Percentiles rank a stretch among this genome's conserved stretches.
Evolutionary conservation across 1,140 invertebrate species (phyloP).

Genomic region (Orussus abietinus): DNA sequence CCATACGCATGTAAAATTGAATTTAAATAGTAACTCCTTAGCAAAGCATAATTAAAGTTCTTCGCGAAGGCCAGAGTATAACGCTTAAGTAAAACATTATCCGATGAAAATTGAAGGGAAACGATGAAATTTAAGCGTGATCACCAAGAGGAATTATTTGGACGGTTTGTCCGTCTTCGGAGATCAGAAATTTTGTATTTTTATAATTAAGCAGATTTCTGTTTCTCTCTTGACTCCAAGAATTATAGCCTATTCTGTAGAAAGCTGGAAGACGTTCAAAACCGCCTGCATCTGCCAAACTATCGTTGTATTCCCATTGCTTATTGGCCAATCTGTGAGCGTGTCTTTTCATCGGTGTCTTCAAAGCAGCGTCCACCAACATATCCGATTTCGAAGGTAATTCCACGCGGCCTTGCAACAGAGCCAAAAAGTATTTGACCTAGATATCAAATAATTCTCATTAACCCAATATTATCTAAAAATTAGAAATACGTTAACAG

Average conservation of each 20-base stretch:
- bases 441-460: conserved; percentile 28
- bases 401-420: conserved; percentile 48
- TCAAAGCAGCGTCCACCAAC: conserved; percentile 32
- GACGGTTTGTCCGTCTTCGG: conserved; percentile 19
- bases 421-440: conserved; percentile 57
- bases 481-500: conserved; percentile 7
- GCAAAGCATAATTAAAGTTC: no score
- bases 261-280: conserved; percentile 29
- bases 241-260: conserved; percentile 31
- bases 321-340: conserved; percentile 30
- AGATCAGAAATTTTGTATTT: conserved; percentile 26
- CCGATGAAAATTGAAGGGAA: no score
- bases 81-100: no score
- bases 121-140: no score
- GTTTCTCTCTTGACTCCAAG: conserved; percentile 20
- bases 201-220: conserved; percentile 36
- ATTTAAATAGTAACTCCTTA: no score
- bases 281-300: conserved; percentile 29
- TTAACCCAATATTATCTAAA: conserved; percentile 1
- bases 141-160: no score
- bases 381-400: conserved; percentile 49
- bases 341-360: conserved; percentile 27
- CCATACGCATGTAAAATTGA: no score
- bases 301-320: conserved; percentile 41
- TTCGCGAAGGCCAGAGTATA: no score